A percentile compares a stretch with the other conserved stretches of the same genome.
phyloP scores from a whole-genome alignment of 2,888 invertebrate species.

The Polia nebulosa region DNA sequence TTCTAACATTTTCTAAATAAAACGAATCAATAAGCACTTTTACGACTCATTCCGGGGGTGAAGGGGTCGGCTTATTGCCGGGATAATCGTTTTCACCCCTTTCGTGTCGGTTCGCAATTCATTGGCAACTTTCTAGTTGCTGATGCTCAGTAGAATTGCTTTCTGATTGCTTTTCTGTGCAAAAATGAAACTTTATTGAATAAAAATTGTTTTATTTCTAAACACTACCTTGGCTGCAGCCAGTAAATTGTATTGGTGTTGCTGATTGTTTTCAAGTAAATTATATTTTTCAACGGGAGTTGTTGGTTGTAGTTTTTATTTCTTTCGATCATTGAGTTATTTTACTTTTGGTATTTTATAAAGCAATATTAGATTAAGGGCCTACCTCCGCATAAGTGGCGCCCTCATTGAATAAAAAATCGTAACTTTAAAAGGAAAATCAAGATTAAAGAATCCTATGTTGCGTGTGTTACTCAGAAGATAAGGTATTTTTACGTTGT shows the following conservation, averaged over 20 bases:
- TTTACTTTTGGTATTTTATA: not conserved
- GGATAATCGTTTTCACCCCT: constrained; percentile 67
- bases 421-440: no score
- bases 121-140: constrained; percentile 62
- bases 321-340: not conserved
- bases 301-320: not conserved
- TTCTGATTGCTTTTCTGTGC: constrained; percentile 65
- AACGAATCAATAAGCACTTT: constrained; percentile 68
- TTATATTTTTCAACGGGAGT: not conserved
- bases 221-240: constrained; percentile 6
- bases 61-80: constrained; percentile 64
- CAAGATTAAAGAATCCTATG: no score
- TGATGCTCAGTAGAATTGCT: constrained; percentile 61
- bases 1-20: constrained; percentile 56
- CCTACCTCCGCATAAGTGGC: no score
- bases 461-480: no score
- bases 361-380: no score
- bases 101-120: constrained; percentile 59
- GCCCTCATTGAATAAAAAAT: no score
- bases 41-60: constrained; percentile 61
- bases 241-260: constrained; percentile 3
- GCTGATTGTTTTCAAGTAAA: constrained; percentile 15
- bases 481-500: no score
- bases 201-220: constrained; percentile 35
- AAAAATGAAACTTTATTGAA: constrained; percentile 46